Base-by-base conservation (phyloP, 2,888 invertebrate genomes). In the Pristionchus arcanus region DNA sequence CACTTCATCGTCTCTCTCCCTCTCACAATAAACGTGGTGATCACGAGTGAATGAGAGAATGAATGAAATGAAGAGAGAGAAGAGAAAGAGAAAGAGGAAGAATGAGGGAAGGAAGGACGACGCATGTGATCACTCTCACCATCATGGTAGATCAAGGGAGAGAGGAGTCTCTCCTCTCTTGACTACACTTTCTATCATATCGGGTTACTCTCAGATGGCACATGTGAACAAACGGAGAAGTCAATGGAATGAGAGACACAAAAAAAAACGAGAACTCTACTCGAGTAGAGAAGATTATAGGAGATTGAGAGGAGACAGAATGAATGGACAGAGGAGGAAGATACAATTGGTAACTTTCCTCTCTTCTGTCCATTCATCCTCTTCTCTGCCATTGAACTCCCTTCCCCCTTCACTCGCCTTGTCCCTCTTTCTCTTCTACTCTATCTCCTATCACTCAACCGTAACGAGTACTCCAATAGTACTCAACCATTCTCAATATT, bases 101-200 rank as follows among this genome's bases (percentile, higher is more conserved):
- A 31, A 55, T 28, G 37, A 83, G 83, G 31, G 83, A 55, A 83
- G 49, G n/a, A n/a, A 42, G 81, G n/a, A 81, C 49, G n/a, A 81
- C 49, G 83, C 55, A 83, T 49, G 83, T 55, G 53, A 55, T 55
- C 83, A 49, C 55, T 83, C 53, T 53, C 53, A 49, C 77, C 77
- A 77, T 77, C 77, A 77, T 77, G 77, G 77, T 77, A 77, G 77
- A 77, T 77, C 77, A 77, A 77, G 71, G 16, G 68, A 68, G 59
- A 21, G 59, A 59, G 25, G 71, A 25, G 25, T 71, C 68, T 34
- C 34, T 71, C 31, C 31, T 77, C 37, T 77, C 37, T 11, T 77
- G 37, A 42, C 77, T 77, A 77, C 77, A 77, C 42, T 77, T 42
- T 77, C 77, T 77, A 77, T 77, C 77, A 37, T 25, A 77, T 77